phyloP scores from a whole-genome alignment of 2,113 vertebrate species.

The Apaloderma vittatum region DNA sequence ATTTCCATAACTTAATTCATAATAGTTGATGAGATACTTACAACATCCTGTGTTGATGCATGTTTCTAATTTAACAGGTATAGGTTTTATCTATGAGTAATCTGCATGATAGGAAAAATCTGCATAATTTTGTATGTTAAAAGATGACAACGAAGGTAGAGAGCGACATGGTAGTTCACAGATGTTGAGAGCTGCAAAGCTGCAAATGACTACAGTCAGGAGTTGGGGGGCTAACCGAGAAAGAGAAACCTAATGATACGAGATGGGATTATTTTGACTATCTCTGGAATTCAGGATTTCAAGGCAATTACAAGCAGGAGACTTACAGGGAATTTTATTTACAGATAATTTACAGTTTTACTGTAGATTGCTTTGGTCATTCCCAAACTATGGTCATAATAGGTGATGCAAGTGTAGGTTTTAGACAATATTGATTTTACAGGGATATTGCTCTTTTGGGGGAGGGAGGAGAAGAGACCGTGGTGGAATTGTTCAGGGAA shows the following conservation, averaged over 20 bases:
- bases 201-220: not conserved
- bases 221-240: not conserved
- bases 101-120: not conserved
- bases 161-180: not conserved
- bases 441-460: not conserved
- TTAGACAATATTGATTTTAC: not conserved
- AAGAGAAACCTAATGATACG: not conserved
- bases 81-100: not conserved
- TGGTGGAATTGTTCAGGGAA: not conserved
- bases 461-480: fast-evolving
- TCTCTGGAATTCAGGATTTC: not conserved
- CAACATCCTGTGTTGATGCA: not conserved
- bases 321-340: not conserved
- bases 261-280: not conserved
- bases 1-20: not conserved
- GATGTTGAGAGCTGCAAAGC: not conserved
- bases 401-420: not conserved
- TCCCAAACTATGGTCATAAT: not conserved
- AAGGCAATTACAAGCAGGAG: not conserved
- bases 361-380: not conserved
- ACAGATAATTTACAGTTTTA: not conserved
- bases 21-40: not conserved
- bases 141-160: not conserved
- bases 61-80: not conserved
- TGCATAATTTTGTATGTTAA: not conserved